Evolutionary conservation across 1,140 invertebrate genomes (phyloP).

Genomic region (Zaprionus vittiger): DNA sequence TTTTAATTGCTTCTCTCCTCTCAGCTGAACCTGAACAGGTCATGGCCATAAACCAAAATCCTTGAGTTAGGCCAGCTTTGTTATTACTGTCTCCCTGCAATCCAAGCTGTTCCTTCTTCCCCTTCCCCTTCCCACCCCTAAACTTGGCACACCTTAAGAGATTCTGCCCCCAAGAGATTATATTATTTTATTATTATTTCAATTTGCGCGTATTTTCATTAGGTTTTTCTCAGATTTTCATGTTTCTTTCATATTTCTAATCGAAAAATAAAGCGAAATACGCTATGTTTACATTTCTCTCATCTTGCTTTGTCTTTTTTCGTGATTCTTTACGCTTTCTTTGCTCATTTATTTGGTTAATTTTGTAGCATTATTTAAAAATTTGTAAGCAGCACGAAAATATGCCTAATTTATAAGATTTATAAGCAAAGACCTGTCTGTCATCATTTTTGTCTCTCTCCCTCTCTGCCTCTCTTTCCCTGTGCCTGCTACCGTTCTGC

Average conservation of each 20-base stretch:
- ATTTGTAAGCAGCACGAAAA: slow-evolving; percentile 31
- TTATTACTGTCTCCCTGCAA: neutral
- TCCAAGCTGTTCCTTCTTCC: neutral
- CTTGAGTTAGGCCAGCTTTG: neutral
- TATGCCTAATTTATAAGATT: slow-evolving; percentile 49
- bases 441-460: slow-evolving; percentile 27
- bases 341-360: slow-evolving; percentile 20
- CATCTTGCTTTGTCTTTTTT: slow-evolving; percentile 12
- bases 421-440: slow-evolving; percentile 38
- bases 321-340: slow-evolving; percentile 1
- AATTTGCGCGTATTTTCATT: neutral
- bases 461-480: neutral
- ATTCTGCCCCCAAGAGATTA: neutral
- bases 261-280: neutral
- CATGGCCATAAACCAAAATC: slow-evolving; percentile 4
- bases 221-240: slow-evolving; percentile 2
- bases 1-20: slow-evolving; percentile 4
- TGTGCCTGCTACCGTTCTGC: neutral
- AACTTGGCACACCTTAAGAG: neutral
- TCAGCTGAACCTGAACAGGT: neutral
- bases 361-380: slow-evolving; percentile 32
- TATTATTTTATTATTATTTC: slow-evolving; percentile 18
- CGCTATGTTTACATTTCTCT: neutral
- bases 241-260: slow-evolving; percentile 8
- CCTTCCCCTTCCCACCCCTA: neutral